Evolutionary conservation across 2,888 invertebrate species (phyloP), one percentile per base, ranked within the genome.

Genomic region (Drosophila pseudotalamancana): DNA sequence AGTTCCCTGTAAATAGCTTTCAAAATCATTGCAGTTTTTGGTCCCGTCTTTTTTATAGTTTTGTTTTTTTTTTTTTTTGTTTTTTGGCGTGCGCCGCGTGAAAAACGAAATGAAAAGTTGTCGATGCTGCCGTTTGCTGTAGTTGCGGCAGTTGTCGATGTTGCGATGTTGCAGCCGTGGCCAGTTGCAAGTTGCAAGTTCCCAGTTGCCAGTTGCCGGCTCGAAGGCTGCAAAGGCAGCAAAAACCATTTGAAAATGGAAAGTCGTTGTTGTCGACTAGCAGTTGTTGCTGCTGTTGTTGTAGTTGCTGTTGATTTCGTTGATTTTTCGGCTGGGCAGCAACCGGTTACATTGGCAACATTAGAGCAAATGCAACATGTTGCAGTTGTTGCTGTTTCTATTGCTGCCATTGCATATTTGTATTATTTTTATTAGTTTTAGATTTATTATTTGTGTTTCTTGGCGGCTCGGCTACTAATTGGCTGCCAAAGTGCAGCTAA

Each of bases 161-260:
- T 4, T 23, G 37, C 27, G 64, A 19, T 54, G 60, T 32, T 60
- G 78, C 66, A 45, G 56, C 50, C 48, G 55, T 46, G 48, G 64
- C 46, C 25, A 37, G 62, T 18, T n/a, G n/a, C n/a, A n/a, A n/a
- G n/a, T n/a, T n/a, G n/a, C n/a, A n/a, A n/a, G n/a, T n/a, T n/a
- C n/a, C n/a, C n/a, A n/a, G n/a, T n/a, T n/a, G n/a, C n/a, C n/a
- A n/a, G n/a, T 45, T 29, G 53, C 49, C 61, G 51, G 76, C 55
- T 46, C 40, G 77, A 75, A 72, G 72, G 65, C 75, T 80, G 83
- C 72, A 54, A 59, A 63, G 69, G 61, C 77, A 72, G 83, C 64
- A 81, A 72, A 66, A 87, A 57, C 65, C 73, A 71, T 88, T 89
- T 89, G 87, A 88, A 88, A 88, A 89, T 88, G 90, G 88, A 88